These are phyloP conservation scores for Dipodomys ordii DNA, from an alignment of 2,113 vertebrate species.

Conservation along the genomic window DNA sequence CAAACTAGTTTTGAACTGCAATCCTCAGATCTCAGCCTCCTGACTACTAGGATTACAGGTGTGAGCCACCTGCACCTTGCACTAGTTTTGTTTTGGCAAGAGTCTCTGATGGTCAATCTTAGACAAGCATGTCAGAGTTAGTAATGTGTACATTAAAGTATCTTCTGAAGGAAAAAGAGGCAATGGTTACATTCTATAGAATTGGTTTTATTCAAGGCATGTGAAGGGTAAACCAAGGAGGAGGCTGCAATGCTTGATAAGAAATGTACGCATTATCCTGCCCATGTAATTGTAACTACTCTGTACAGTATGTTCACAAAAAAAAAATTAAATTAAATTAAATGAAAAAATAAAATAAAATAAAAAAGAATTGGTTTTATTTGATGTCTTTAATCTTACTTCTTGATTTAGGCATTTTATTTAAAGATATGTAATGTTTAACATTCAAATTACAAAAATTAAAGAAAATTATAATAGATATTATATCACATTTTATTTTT, in stretches of 20 bases:
- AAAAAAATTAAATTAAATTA: too few relatives aligned
- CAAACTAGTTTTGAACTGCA: too few relatives aligned
- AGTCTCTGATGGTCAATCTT: neutral
- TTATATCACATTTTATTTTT: neutral
- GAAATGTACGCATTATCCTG: too few relatives aligned
- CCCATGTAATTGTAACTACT: too few relatives aligned
- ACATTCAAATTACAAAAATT: neutral
- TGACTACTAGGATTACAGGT: too few relatives aligned
- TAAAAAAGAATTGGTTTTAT: constrained; percentile 36
- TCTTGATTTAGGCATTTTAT: neutral
- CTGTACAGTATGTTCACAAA: too few relatives aligned
- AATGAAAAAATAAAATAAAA: too few relatives aligned
- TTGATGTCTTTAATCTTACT: neutral
- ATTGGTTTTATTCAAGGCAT: constrained; percentile 11
- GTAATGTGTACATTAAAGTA: neutral
- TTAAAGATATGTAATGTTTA: neutral
- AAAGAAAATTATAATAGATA: neutral
- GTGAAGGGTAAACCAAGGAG: too few relatives aligned
- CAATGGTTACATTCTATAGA: neutral
- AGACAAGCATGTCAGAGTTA: neutral
- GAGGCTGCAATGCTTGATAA: too few relatives aligned
- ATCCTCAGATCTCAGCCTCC: too few relatives aligned
- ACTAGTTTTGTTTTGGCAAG: neutral
- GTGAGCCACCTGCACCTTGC: too few relatives aligned
- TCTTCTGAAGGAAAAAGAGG: neutral